Base-by-base conservation (phyloP, 2,797 vertebrate species). In the Antrozous pallidus region DNA sequence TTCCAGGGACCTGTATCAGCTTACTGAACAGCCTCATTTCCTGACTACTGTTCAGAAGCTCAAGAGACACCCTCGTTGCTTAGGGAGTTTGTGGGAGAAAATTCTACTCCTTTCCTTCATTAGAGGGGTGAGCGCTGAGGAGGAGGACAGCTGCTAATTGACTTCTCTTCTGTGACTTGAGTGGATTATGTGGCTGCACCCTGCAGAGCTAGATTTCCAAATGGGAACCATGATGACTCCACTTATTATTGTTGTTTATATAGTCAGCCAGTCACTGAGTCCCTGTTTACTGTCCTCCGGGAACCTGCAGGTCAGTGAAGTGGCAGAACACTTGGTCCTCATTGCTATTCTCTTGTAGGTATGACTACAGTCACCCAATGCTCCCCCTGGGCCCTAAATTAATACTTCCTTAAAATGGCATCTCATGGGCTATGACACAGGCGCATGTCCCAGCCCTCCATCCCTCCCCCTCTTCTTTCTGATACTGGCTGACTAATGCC, bases 91-190 rank as follows among this genome's bases (percentile, higher is more conserved):
- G 38, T 69, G 65, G 65, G 91, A 74, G 89, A 88, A 73, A 63
- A 69, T 77, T 63, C 45, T 22, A 20, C 36, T 77, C n/a, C 54
- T 56, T 92, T 54, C 40, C 56, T 56, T 83, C 9, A 11, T 90
- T 51, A 28, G 56, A 70, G 42, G 11, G 3, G 24, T 24, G 51
- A 54, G 51, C 3, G 3, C 45, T 17, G 18, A 1, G 26, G 10
- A 12, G 42, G 26, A 20, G 40, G 75, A 61, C 18, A 93, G 38
- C 81, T 80, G 61, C 78, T 95, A 54, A 84, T n/a, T 67, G 71
- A 95, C 63, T 95, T 82, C 71, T 78, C 67, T 89, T 89, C 71
- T 86, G 69, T 77, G 28, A 88, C 63, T 95, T 78, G 81, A 88
- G 31, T 31, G 36, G 36, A 70, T 75, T 45, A 33, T 58, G 36